Evolutionary conservation across 2,888 invertebrate species (phyloP).

Genomic region (Alloscopus bannaensis): DNA sequence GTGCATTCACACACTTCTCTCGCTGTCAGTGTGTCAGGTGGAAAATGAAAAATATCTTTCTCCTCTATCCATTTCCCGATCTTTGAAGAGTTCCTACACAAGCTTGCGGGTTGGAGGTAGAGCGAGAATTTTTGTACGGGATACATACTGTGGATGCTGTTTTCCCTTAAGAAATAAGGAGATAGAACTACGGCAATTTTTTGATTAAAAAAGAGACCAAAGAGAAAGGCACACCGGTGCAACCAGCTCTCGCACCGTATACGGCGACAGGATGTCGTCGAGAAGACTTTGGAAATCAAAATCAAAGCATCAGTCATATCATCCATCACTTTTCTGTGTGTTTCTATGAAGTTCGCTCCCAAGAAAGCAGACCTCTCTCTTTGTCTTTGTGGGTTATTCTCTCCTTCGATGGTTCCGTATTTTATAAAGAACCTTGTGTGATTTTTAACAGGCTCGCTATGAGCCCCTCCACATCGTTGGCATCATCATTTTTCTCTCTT

Average conservation of each 20-base stretch:
- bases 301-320: constrained; percentile 23
- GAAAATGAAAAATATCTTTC: no score
- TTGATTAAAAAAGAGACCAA: constrained; percentile 30
- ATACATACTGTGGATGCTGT: no score
- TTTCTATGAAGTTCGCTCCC: background rate
- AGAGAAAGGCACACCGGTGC: background rate
- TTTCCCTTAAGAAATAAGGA: no score
- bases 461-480: background rate
- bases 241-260: constrained; percentile 20
- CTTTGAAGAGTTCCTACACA: background rate
- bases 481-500: background rate
- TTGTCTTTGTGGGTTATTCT: background rate
- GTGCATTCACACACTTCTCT: no score
- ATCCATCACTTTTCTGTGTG: background rate
- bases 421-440: no score
- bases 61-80: no score
- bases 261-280: constrained; percentile 19
- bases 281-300: background rate
- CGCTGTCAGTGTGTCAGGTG: no score
- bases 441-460: no score
- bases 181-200: background rate
- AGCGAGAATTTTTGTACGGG: background rate
- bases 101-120: background rate
- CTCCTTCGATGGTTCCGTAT: background rate
- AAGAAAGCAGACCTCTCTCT: constrained; percentile 8